Evolutionary conservation across 64 coral and sea anemone species (phyloP), one percentile per base, ranked within the genome.

Genomic region (Pachyseris speciosa): DNA sequence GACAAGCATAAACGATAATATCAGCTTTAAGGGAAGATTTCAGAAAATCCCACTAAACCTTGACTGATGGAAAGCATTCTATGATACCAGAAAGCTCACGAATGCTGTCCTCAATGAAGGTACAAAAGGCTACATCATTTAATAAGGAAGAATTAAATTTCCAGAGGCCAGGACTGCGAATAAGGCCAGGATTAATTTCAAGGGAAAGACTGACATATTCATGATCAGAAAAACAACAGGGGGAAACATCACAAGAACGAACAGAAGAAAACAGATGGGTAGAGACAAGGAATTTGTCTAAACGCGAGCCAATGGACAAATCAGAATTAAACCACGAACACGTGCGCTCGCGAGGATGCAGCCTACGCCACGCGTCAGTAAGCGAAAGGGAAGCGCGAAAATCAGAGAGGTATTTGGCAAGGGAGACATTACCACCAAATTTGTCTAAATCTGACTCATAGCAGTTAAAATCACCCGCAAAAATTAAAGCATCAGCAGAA

Each of bases 291-390:
- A 88, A 75, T 31, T 58, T 67, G 17, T 88, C 86, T 2, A 77
- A 15, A 12, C 86, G 42, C 11, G 29, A 57, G 5, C 49, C 83
- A 37, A 85, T 85, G 0, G 37, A 61, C 17, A 79, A 19, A 55
- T 78, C 34, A 36, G 30, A 39, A 16, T 70, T 70, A 39, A 70
- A 53, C 88, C 88, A 91, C 29, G 88, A 48, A 65, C 38, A 89
- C 20, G 44, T 16, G 7, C 27, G 45, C 9, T 10, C 15, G 5
- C 72, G 0, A 15, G 66, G 66, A 28, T 89, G 52, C 5, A 78
- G 74, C 17, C 30, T 36, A 4, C 51, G 78, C 80, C 53, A 76
- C 13, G 50, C 26, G 17, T 85, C 69, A 36, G 59, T 30, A 37
- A 92, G 42, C 47, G 75, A 29, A 32, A 45, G 76, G 30, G 45